Evolutionary conservation across 2,797 vertebrate genomes (phyloP), one percentile per base, ranked within the genome.

Genomic region (Chromobotia macracanthus): DNA sequence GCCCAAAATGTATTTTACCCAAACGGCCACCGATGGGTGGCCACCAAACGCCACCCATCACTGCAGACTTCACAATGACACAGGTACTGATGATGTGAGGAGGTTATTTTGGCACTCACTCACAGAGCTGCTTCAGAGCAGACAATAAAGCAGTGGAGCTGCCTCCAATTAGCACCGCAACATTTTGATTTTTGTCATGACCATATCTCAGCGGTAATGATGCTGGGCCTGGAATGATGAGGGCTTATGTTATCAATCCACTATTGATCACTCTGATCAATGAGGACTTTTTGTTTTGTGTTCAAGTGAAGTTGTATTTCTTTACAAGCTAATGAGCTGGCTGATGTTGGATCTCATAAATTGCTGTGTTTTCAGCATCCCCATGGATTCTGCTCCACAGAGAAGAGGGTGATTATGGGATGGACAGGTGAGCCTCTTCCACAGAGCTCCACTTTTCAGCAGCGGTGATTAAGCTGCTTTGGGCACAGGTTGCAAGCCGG

Each of bases 131-230:
- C 90, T 89, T 90, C 84, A 88, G 84, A 83, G 83, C 5, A 77
- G 15, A 84, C 87, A 84, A 86, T 84, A 83, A 86, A 90, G 89
- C 87, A 89, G 85, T 87, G 82, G 88, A 80, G 74, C 80, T 86
- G 84, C 86, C 83, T 89, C 91, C 92, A 94, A 94, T 94, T 94
- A 94, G 90, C 82, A 84, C 12, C 55, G 83, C 74, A 73, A 85
- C 75, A 80, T 86, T 92, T 94, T 93, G 91, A 93, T 93, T 93
- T 94, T 90, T 80, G 89, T 91, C 89, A 93, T 92, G 91, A 92
- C 89, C 90, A 91, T 92, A 92, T 90, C 89, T 94, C 92, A 90
- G 89, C 90, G 86, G 89, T 92, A 93, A 94, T 93, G 94, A 93
- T 77, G 88, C 88, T 83, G 86, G 85, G 78, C 87, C 92, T 87